Evolutionary conservation across 1,140 invertebrate species (phyloP).

Genomic region (Vollenhovia emeryi): DNA sequence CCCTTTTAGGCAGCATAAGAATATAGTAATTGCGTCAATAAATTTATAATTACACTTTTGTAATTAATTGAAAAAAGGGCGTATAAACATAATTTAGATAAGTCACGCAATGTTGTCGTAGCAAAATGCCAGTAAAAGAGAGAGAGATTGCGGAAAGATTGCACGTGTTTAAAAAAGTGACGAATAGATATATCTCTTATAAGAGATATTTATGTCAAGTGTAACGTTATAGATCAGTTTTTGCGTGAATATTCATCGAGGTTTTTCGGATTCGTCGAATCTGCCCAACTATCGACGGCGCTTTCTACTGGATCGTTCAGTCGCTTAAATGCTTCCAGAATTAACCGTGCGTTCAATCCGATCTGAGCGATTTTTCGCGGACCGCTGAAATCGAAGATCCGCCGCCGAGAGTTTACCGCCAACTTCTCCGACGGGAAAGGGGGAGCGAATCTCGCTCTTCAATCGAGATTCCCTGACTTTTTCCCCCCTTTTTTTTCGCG

Average conservation of each 20-base stretch:
- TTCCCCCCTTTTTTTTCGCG: neutral
- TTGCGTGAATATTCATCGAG: neutral
- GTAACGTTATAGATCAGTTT: neutral
- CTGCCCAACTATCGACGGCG: neutral
- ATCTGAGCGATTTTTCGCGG: neutral
- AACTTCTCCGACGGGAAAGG: neutral
- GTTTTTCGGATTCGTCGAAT: neutral
- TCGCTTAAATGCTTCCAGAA: conserved; percentile 15
- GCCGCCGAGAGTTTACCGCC: neutral
- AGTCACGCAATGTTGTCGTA: neutral
- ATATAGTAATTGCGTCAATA: neutral
- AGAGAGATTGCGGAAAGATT: neutral
- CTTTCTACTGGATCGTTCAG: neutral
- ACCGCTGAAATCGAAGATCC: neutral
- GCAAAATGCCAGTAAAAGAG: neutral
- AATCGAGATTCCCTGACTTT: neutral
- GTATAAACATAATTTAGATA: neutral
- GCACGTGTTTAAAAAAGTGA: neutral
- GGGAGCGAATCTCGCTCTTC: neutral
- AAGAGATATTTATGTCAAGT: neutral
- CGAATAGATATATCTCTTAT: neutral
- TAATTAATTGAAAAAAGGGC: neutral
- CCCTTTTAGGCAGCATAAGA: neutral
- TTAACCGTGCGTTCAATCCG: conserved; percentile 20
- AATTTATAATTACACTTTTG: neutral